A percentile compares a stretch with the other conserved stretches of the same genome.
Evolutionary conservation across 2,888 invertebrate species (phyloP).

Genomic region (Salpingus planirostris): DNA sequence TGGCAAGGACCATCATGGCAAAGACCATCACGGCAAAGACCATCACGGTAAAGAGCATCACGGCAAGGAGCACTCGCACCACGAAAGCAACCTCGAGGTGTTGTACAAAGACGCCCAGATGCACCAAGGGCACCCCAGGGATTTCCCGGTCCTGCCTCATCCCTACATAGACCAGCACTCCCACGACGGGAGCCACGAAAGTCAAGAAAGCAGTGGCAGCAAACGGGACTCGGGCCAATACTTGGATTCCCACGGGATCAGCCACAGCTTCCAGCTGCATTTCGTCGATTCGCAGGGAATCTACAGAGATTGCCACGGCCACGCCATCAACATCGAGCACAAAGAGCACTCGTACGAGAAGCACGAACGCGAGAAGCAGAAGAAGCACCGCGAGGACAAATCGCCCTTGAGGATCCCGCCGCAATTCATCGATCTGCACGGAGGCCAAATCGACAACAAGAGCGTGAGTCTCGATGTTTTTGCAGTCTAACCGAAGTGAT

Average conservation of each 20-base stretch:
- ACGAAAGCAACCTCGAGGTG: constrained; percentile 19
- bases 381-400: constrained; percentile 21
- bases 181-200: constrained; percentile 18
- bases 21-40: constrained; percentile 20
- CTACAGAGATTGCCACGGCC: constrained; percentile 36
- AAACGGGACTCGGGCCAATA: constrained; percentile 33
- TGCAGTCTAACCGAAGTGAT: too few species aligned
- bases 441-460: constrained; percentile 36
- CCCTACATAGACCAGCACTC: constrained; percentile 17
- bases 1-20: constrained; percentile 24
- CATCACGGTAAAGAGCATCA: constrained; percentile 22
- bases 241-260: constrained; percentile 37
- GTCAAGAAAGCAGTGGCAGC: constrained; percentile 16
- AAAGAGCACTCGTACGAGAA: constrained; percentile 12
- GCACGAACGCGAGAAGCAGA: constrained; percentile 12
- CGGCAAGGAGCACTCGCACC: constrained; percentile 12
- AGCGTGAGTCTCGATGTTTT: too few species aligned
- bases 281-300: constrained; percentile 40
- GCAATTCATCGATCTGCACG: constrained; percentile 37
- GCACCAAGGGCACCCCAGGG: constrained; percentile 18
- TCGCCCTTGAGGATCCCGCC: constrained; percentile 32
- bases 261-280: constrained; percentile 36
- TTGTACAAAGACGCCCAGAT: constrained; percentile 6
- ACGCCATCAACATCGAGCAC: constrained; percentile 27
- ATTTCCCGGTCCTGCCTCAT: constrained; percentile 35